phyloP scores from a whole-genome alignment of 2,888 invertebrate genomes.

The Spodoptera exigua region DNA sequence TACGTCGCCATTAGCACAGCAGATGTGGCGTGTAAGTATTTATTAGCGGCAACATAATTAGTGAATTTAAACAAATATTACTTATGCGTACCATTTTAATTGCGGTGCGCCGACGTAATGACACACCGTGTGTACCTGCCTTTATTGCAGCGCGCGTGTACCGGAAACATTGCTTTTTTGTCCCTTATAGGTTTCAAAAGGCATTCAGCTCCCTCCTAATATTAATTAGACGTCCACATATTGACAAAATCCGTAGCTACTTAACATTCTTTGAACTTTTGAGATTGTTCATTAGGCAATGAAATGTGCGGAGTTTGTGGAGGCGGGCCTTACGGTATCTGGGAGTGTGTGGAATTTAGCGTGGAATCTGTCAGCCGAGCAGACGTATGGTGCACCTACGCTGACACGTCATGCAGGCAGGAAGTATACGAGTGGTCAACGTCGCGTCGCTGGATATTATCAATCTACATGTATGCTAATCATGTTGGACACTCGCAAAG shows the following conservation, averaged over 20 bases:
- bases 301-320: constrained; percentile 58
- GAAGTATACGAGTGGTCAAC: constrained; percentile 45
- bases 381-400: constrained; percentile 56
- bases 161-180: constrained; percentile 65
- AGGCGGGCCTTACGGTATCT: constrained; percentile 58
- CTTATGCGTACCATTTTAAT: constrained; percentile 85
- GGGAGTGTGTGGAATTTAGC: constrained; percentile 57
- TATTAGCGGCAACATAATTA: constrained; percentile 85
- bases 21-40: constrained; percentile 86
- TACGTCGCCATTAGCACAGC: constrained; percentile 75
- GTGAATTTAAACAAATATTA: constrained; percentile 87
- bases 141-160: constrained; percentile 58
- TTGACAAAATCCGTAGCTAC: constrained; percentile 54
- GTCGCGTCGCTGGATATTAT: constrained; percentile 36
- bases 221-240: constrained; percentile 48
- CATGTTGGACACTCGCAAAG: constrained; percentile 29
- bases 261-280: constrained; percentile 55
- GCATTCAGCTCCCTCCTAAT: constrained; percentile 32
- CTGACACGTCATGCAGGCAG: constrained; percentile 50
- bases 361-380: constrained; percentile 63
- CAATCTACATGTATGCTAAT: constrained; percentile 35
- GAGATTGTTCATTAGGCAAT: constrained; percentile 54
- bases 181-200: constrained; percentile 40
- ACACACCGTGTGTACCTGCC: constrained; percentile 66
- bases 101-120: constrained; percentile 74